phyloP scores from a whole-genome alignment of 2,888 invertebrate genomes.

The Thereva unica region DNA sequence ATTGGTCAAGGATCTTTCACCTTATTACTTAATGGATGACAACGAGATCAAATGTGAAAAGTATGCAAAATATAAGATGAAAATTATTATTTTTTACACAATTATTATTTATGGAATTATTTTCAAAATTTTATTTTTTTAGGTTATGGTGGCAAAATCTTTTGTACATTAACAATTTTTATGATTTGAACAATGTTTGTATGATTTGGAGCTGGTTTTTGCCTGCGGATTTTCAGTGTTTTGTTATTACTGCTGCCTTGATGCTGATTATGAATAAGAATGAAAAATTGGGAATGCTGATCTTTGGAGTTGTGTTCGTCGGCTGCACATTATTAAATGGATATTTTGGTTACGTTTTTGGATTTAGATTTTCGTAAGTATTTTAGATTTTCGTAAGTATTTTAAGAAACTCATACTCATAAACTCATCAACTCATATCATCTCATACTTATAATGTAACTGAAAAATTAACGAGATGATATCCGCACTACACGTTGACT shows the following conservation, averaged over 20 bases:
- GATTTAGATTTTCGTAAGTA: slow-evolving; percentile 60
- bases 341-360: slow-evolving; percentile 54
- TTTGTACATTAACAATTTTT: slow-evolving; percentile 53
- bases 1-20: slow-evolving; percentile 48
- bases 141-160: slow-evolving; percentile 62
- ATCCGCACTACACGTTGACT: too few relatives aligned
- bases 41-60: slow-evolving; percentile 56
- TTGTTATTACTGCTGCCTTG: slow-evolving; percentile 31
- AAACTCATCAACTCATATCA: too few relatives aligned
- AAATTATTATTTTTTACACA: neutral
- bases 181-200: slow-evolving; percentile 35
- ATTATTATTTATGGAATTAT: neutral
- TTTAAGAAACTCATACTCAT: neutral
- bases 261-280: slow-evolving; percentile 38
- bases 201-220: slow-evolving; percentile 43
- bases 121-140: neutral
- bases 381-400: slow-evolving; percentile 10
- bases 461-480: too few relatives aligned
- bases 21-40: slow-evolving; percentile 12
- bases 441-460: too few relatives aligned
- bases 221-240: slow-evolving; percentile 44
- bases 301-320: slow-evolving; percentile 50
- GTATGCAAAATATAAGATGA: slow-evolving; percentile 1
- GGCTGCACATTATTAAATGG: slow-evolving; percentile 48
- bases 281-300: slow-evolving; percentile 51